A percentile compares a stretch with the other conserved stretches of the same genome.
phyloP scores from a whole-genome alignment of 2,888 invertebrate genomes.

The Idaea aversata region DNA sequence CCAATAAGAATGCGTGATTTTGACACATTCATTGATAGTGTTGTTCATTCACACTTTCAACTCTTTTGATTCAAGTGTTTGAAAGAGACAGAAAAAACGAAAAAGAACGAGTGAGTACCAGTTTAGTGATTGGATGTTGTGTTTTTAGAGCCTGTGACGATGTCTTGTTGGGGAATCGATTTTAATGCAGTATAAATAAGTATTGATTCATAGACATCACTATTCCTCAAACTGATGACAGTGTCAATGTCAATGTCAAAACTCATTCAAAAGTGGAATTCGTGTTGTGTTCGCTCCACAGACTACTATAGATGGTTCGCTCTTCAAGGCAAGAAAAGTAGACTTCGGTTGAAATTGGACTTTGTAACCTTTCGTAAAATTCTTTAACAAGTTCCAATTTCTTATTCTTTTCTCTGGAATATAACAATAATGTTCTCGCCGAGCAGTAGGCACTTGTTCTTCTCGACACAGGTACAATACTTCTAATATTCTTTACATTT shows the following conservation, averaged over 20 bases:
- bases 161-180: neutral
- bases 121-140: too few species aligned
- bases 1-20: neutral
- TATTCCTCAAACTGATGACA: neutral
- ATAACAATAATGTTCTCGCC: constrained; percentile 62
- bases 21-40: neutral
- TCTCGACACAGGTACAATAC: constrained; percentile 61
- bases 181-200: neutral
- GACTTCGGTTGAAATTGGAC: constrained; percentile 47
- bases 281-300: constrained; percentile 1
- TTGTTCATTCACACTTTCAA: neutral
- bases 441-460: constrained; percentile 61
- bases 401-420: constrained; percentile 21
- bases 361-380: constrained; percentile 53
- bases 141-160: neutral
- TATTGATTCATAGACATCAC: too few species aligned
- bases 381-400: constrained; percentile 32
- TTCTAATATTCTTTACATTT: constrained; percentile 9
- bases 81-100: neutral
- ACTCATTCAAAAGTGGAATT: constrained; percentile 16
- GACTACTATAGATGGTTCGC: too few species aligned
- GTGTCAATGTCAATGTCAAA: neutral
- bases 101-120: too few species aligned
- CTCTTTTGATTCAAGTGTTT: neutral
- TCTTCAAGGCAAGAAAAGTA: neutral